Base-by-base conservation (phyloP, 2,113 vertebrate species). In the Paradoxurus hermaphroditus region DNA sequence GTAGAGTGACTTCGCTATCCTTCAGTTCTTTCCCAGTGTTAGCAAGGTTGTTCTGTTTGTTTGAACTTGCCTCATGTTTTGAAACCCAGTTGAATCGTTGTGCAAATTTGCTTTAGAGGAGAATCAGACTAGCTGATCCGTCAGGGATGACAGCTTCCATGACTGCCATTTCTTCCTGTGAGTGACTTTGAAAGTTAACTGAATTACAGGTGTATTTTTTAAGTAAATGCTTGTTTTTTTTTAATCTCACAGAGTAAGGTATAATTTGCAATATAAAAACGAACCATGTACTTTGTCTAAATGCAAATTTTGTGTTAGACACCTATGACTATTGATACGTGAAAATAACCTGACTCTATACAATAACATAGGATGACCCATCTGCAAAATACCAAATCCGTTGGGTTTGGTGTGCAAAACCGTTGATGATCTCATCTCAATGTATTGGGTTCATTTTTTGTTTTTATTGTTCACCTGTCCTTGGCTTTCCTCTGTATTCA, bases 1-100 rank as follows among this genome's bases (percentile, higher is more conserved):
- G 63, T 56, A 89, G 53, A 31, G 23, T 39, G 39, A 44, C 84
- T 31, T 49, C 44, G 46, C 36, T 83, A 34, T 77, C 41, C 19
- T 23, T 44, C 3, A 7, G 15, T 86, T 18, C 1, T 49, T 77
- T 93, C 98, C 97, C 98, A 98, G 89, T 34, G 36, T 51, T 97
- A 96, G 65, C 81, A 95, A 93, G 77, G 1, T 67, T 4, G 0
- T 0, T 0, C 0, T 97, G 46, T 98, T 98, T 98, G 95, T 90
- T 98, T 98, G 86, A 97, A 88, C 89, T 95, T 82, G 46, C 78
- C 41, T 72, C 91, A 65, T 83, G 85, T 98, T 98, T 92, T 96
- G 72, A 93, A 98, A 98, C 75, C 4, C 44, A 75, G n/a, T 83
- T 95, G 87, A 93, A 97, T 85, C 67, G 97, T 97, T 72, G 72